phyloP scores from a whole-genome alignment of 2,797 vertebrate species.

The Esox masquinongy region DNA sequence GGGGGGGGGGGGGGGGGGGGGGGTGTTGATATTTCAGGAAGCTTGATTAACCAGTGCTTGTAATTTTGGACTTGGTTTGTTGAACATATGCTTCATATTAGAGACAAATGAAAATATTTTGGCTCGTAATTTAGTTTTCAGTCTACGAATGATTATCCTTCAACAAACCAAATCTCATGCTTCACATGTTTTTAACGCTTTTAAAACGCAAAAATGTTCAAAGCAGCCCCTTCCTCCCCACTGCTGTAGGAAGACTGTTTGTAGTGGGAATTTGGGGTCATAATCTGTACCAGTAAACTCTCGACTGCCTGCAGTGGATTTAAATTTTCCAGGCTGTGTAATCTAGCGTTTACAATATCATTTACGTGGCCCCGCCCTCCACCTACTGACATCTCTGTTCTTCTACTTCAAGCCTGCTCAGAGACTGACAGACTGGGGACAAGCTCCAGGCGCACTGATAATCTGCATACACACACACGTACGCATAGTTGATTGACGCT shows the following conservation, averaged over 20 bases:
- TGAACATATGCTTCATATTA: slow-evolving; percentile 32
- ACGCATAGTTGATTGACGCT: slow-evolving; percentile 74
- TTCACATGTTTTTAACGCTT: slow-evolving; percentile 45
- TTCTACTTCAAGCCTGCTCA: slow-evolving; percentile 59
- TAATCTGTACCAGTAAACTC: slow-evolving; percentile 72
- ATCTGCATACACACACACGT: slow-evolving; percentile 32
- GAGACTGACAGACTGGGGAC: slow-evolving; percentile 80
- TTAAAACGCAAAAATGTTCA: slow-evolving; percentile 59
- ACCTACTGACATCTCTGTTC: slow-evolving; percentile 68
- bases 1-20: slow-evolving; percentile 4
- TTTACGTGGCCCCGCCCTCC: slow-evolving; percentile 72
- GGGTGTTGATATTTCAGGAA: slow-evolving; percentile 11
- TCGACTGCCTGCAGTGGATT: slow-evolving; percentile 68
- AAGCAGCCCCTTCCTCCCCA: slow-evolving; percentile 62
- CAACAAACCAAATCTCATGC: slow-evolving; percentile 49
- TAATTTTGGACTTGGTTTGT: slow-evolving; percentile 34
- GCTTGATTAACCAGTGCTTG: slow-evolving; percentile 53
- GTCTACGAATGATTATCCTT: slow-evolving; percentile 36
- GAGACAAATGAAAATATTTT: slow-evolving; percentile 49
- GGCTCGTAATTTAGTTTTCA: slow-evolving; percentile 18
- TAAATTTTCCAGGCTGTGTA: slow-evolving; percentile 74
- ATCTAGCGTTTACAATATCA: slow-evolving; percentile 78
- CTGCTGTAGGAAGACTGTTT: slow-evolving; percentile 58
- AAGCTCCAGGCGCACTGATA: slow-evolving; percentile 65
- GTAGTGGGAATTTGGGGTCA: slow-evolving; percentile 65